phyloP scores from a whole-genome alignment of 1,140 invertebrate species.

The Zeugodacus cucurbitae region DNA sequence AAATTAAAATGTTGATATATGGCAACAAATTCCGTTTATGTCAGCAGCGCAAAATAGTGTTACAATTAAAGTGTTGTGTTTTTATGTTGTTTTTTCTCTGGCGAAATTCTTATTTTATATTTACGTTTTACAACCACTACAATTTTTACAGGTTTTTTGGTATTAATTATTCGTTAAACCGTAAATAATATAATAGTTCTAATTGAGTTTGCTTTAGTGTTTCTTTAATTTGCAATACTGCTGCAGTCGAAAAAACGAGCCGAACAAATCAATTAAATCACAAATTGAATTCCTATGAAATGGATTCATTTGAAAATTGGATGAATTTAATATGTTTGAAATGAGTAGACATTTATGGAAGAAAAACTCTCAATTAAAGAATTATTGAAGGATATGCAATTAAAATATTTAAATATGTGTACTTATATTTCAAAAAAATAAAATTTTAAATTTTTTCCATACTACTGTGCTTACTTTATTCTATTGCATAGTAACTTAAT shows the following conservation, averaged over 20 bases:
- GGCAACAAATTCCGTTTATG: neutral
- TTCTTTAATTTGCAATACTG: neutral
- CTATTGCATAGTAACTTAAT: too few relatives aligned
- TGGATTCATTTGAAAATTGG: neutral
- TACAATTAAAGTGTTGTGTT: neutral
- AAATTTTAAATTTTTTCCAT: too few relatives aligned
- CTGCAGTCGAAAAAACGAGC: neutral
- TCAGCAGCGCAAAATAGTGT: neutral
- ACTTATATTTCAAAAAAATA: too few relatives aligned
- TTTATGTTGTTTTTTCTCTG: conserved; percentile 54
- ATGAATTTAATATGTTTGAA: too few relatives aligned
- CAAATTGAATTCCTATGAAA: neutral
- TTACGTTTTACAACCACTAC: neutral
- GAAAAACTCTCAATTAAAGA: too few relatives aligned
- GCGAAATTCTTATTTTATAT: neutral
- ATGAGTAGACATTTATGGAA: too few relatives aligned
- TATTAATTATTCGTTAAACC: neutral
- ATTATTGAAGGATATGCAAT: too few relatives aligned
- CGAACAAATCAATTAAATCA: neutral
- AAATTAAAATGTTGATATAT: neutral
- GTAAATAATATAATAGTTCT: neutral
- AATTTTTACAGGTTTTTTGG: neutral
- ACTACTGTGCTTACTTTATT: too few relatives aligned
- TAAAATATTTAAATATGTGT: too few relatives aligned
- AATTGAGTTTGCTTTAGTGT: neutral